Conservation (phyloP, 2,113 vertebrate genomes). For the Microcebus lehilahytsara region DNA sequence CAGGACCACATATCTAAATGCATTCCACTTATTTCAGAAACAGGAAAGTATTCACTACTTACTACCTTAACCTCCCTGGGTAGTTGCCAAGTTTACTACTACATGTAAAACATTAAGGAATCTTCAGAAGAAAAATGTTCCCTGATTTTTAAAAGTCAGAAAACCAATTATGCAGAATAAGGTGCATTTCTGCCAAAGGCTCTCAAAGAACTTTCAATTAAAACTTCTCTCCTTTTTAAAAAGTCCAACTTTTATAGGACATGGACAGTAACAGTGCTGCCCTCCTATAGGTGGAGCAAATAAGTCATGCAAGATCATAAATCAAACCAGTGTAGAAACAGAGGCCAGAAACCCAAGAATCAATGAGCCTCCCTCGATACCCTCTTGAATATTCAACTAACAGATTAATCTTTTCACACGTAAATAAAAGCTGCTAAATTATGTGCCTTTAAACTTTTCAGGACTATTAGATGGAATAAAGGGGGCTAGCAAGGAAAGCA, state of each 20-base stretch:
- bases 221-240: background rate
- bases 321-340: background rate
- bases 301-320: background rate
- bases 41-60: background rate
- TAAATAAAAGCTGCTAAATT: background rate
- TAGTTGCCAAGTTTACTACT: background rate
- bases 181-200: background rate
- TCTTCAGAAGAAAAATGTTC: background rate
- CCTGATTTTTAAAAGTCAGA: slow-evolving; percentile 45
- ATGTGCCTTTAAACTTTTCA: slow-evolving; percentile 16
- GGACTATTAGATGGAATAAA: background rate
- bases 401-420: background rate
- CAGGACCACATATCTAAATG: background rate
- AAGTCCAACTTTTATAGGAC: slow-evolving; percentile 4
- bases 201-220: background rate
- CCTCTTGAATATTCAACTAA: background rate
- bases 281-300: background rate
- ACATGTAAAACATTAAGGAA: slow-evolving; percentile 40
- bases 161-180: background rate
- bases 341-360: background rate
- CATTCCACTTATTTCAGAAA: slow-evolving; percentile 38
- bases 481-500: background rate
- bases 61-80: background rate
- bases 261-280: background rate
- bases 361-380: background rate